Evolutionary conservation across 1,140 invertebrate genomes (phyloP), one percentile per base, ranked within the genome.

Genomic region (Procambarus clarkii): DNA sequence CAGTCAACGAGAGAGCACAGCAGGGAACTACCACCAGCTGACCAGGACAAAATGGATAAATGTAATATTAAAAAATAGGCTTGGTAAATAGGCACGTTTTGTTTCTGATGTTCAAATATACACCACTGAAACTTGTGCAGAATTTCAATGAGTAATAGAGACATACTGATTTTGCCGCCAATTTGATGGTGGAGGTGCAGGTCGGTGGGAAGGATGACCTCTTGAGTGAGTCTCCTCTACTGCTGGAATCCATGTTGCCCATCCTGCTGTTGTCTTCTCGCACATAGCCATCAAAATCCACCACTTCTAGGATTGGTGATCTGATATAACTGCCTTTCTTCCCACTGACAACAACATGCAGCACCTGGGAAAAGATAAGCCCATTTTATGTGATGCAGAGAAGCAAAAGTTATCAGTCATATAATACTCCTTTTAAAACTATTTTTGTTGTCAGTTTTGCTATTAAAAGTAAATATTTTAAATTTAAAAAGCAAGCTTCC

Each of bases 241-340:
- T 93, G 92, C 54, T 78, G 83, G 88, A 64, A 46, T 89, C 93
- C 74, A 92, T 86, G 84, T 92, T 93, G 58, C 90, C 93, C 84
- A 94, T 94, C 91, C 95, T 94, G 15, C 97, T 94, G 93, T 97
- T 96, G 93, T 97, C 97, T 58, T 96, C 94, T 60, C 95, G 94
- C 79, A 97, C 96, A 88, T 96, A 96, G 87, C 96, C 96, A 93
- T 97, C 96, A 93, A 97, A 97, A 93, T 97, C 97, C 78, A 96
- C 95, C 21, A 93, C 90, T 48, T 92, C 86, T 7, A 92, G 94
- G 15, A 89, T 89, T 4, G 92, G 92, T 93, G 91, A 91, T 60
- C 90, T 86, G n/a, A 86, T 86, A 13, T 90, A 69, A 77, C 78
- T 87, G 64, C 71, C 83, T 87, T 93, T 93, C 79, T 92, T 94